Percentiles rank a stretch among this genome's conserved stretches.
Conservation (phyloP, 2,113 vertebrate species). For the Pholis gunnellus region DNA sequence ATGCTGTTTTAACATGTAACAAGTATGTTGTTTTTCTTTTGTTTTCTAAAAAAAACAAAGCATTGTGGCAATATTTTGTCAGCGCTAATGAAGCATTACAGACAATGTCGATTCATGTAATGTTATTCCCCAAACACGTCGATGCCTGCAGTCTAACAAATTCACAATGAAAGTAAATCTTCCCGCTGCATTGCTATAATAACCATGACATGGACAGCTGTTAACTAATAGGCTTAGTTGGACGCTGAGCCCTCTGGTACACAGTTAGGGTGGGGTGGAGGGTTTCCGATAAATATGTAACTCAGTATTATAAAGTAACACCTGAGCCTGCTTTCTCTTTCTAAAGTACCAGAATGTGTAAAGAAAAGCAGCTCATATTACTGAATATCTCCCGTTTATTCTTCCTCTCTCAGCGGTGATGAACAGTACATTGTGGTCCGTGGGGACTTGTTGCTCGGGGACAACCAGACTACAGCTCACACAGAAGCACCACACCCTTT, state of each 20-base stretch:
- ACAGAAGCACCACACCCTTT: conserved; percentile 62
- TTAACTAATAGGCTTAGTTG: conserved; percentile 63
- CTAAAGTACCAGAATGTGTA: neutral
- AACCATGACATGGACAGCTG: conserved; percentile 64
- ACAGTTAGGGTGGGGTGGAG: conserved; percentile 13
- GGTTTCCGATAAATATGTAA: conserved; percentile 32
- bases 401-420: neutral
- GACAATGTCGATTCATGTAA: neutral
- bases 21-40: too few relatives aligned
- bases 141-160: neutral
- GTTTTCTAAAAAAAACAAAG: neutral
- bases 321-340: neutral
- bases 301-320: neutral
- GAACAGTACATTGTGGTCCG: conserved; percentile 38
- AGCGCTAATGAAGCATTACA: neutral
- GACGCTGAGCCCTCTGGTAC: conserved; percentile 36
- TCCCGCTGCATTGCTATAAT: conserved; percentile 20
- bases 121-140: neutral
- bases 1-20: neutral
- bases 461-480: conserved; percentile 36
- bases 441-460: conserved; percentile 43
- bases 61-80: neutral
- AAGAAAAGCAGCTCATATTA: conserved; percentile 20
- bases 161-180: conserved; percentile 35
- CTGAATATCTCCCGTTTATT: neutral